A percentile compares a stretch with the other conserved stretches of the same genome.
Evolutionary conservation across 2,113 vertebrate species (phyloP).

Genomic region (Potamarius usumacintae): DNA sequence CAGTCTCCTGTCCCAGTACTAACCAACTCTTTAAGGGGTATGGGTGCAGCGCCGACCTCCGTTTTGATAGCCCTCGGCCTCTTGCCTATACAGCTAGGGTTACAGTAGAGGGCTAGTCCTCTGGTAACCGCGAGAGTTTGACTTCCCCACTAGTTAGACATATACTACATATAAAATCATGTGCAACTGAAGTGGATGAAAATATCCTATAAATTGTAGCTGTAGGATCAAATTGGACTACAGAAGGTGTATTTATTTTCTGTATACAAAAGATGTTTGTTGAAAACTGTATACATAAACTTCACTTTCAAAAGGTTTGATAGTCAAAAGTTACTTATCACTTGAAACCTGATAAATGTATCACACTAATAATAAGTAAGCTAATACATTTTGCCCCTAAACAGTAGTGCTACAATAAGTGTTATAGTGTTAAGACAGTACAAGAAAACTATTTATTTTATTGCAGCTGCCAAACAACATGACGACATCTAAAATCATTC

Average conservation of each 20-base stretch:
- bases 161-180: background rate
- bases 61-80: no score
- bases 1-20: no score
- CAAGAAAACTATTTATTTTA: background rate
- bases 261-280: background rate
- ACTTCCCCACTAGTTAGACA: no score
- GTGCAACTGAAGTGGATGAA: background rate
- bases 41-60: no score
- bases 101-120: no score
- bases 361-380: background rate
- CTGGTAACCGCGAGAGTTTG: no score
- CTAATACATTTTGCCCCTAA: background rate
- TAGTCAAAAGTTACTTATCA: constrained; percentile 1
- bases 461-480: background rate
- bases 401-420: background rate
- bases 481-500: background rate
- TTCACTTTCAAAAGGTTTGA: background rate
- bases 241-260: background rate
- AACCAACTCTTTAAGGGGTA: no score
- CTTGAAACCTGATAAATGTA: background rate
- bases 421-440: no score
- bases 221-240: background rate
- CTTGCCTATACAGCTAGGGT: no score
- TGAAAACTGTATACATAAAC: background rate
- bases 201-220: background rate